Conservation (phyloP, 2,113 vertebrate species). For the Barnardius zonarius region DNA sequence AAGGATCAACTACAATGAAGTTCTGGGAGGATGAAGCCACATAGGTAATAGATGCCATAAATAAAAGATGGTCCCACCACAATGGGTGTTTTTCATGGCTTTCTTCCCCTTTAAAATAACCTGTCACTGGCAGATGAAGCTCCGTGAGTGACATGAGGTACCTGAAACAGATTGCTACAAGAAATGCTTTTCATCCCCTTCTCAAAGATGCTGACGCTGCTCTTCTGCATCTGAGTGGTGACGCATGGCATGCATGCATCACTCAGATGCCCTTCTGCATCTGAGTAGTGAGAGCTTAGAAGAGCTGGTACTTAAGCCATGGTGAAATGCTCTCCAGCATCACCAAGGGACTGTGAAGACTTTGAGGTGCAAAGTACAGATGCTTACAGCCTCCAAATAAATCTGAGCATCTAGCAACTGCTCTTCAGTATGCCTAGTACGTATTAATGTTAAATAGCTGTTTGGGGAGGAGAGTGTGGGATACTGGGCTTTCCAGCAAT, state of each 20-base stretch:
- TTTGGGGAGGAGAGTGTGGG: rapidly evolving
- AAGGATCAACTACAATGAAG: neutral
- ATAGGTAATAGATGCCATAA: neutral
- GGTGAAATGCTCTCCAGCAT: neutral
- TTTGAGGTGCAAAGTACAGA: conserved; percentile 21
- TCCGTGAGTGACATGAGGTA: neutral
- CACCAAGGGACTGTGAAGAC: neutral
- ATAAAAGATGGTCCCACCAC: neutral
- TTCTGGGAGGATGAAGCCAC: neutral
- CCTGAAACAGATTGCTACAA: neutral
- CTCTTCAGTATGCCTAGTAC: neutral
- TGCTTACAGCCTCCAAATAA: neutral
- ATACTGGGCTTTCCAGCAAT: neutral
- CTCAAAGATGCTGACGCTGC: neutral
- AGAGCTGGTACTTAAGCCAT: neutral
- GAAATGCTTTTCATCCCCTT: neutral
- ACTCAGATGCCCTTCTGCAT: neutral
- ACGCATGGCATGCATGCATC: neutral
- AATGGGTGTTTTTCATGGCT: neutral
- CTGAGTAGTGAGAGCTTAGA: neutral
- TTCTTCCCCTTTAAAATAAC: neutral
- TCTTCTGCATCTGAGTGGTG: neutral
- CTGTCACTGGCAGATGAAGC: neutral
- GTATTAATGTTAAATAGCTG: neutral
- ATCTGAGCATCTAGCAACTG: neutral